Evolutionary conservation across 2,113 vertebrate species (phyloP).

Genomic region (Microcebus jonahi): DNA sequence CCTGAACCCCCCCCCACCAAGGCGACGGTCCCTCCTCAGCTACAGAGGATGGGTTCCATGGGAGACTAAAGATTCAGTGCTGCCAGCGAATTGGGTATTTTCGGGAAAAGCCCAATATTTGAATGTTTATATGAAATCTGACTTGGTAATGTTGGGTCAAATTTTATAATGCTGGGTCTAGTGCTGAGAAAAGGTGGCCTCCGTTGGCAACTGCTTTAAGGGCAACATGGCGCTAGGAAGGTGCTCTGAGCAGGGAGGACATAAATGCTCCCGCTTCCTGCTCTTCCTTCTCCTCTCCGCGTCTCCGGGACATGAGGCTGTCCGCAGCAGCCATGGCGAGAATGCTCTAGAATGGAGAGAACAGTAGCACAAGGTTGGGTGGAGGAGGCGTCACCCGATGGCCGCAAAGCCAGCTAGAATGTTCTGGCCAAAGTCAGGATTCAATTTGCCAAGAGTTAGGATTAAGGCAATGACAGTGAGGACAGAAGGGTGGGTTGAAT

Average conservation of each 20-base stretch:
- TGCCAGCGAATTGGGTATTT: neutral
- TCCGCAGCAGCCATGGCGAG: neutral
- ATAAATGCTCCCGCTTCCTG: neutral
- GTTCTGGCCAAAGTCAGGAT: neutral
- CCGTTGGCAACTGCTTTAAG: neutral
- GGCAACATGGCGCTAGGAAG: accelerated
- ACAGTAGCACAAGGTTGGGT: no score
- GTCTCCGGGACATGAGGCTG: neutral
- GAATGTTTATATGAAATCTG: neutral
- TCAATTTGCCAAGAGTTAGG: accelerated
- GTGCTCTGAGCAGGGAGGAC: neutral
- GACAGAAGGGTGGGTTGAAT: accelerated
- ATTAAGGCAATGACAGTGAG: neutral
- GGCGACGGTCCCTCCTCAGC: neutral
- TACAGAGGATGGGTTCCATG: neutral
- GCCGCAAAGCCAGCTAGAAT: neutral
- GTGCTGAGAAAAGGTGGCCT: neutral
- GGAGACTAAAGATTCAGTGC: neutral
- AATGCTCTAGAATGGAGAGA: neutral
- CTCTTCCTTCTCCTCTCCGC: neutral
- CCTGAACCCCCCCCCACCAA: no score
- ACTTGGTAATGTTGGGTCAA: neutral
- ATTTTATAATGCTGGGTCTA: neutral
- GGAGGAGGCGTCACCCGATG: accelerated
- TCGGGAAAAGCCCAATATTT: neutral